A percentile compares a stretch with the other conserved stretches of the same genome.
These are phyloP conservation scores for Drosophila recens DNA, from an alignment of 2,888 invertebrate genomes.

Conservation along the genomic window DNA sequence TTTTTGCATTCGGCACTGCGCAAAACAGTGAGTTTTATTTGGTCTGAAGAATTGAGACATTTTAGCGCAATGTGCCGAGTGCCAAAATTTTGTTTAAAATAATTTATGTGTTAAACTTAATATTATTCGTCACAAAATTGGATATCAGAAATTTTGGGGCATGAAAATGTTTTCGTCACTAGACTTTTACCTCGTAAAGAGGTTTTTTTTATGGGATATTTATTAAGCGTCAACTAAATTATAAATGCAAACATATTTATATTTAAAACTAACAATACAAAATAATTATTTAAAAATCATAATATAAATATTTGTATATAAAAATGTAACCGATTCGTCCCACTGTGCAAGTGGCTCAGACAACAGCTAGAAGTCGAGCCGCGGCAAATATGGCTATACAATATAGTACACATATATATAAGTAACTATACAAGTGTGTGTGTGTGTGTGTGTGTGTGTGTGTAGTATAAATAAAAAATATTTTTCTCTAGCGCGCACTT, in stretches of 20 bases:
- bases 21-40: too few species aligned
- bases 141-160: too few species aligned
- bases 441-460: slow-evolving; percentile 22
- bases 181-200: too few species aligned
- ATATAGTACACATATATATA: slow-evolving; percentile 54
- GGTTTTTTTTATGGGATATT: too few species aligned
- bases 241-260: not conserved
- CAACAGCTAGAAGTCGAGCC: slow-evolving; percentile 27
- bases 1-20: too few species aligned
- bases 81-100: too few species aligned
- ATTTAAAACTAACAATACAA: not conserved
- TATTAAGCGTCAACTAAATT: not conserved
- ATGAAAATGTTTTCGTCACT: too few species aligned
- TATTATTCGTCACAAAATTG: too few species aligned
- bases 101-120: too few species aligned
- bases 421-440: slow-evolving; percentile 13
- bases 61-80: too few species aligned
- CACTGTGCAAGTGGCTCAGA: slow-evolving; percentile 34
- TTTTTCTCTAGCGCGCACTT: slow-evolving; percentile 69
- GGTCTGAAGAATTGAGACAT: too few species aligned
- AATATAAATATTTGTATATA: not conserved
- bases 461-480: slow-evolving; percentile 61
- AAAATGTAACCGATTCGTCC: not conserved
- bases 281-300: not conserved
- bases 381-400: slow-evolving; percentile 67